A percentile compares a stretch with the other conserved stretches of the same genome.
Conservation (phyloP, 1,140 invertebrate genomes). For the Dendroctonus valens region DNA sequence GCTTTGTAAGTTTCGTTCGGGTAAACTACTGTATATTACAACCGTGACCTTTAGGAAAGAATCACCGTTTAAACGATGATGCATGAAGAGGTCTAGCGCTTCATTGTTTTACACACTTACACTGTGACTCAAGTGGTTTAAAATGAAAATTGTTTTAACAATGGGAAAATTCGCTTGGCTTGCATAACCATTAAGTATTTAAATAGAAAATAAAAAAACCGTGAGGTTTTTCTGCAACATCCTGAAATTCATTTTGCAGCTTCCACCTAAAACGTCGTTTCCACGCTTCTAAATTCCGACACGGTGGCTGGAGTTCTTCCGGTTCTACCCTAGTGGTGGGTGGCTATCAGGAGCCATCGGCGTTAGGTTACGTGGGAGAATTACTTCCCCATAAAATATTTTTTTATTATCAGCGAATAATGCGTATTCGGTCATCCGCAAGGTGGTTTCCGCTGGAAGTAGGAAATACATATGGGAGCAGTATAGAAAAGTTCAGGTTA, state of each 20-base stretch:
- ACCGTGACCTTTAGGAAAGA: no score
- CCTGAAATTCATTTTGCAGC: conserved; percentile 6
- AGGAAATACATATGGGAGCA: not conserved
- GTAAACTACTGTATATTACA: no score
- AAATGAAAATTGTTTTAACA: not conserved
- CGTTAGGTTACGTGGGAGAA: conserved; percentile 19
- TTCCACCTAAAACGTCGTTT: conserved; percentile 16
- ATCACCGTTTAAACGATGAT: no score
- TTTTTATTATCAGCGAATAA: conserved; percentile 1
- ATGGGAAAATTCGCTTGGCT: not conserved
- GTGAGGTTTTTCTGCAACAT: not conserved
- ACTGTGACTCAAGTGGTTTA: no score
- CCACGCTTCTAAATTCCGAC: conserved; percentile 32
- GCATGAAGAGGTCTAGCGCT: no score
- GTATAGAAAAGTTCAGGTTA: not conserved
- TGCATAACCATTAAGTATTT: not conserved
- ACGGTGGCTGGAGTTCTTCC: conserved; percentile 25
- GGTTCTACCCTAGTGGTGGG: conserved; percentile 6
- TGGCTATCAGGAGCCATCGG: not conserved
- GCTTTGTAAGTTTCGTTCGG: no score
- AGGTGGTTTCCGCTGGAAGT: conserved; percentile 18
- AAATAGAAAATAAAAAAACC: no score
- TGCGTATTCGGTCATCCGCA: conserved; percentile 17
- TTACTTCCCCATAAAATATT: conserved; percentile 14
- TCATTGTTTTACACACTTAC: no score